A percentile compares a stretch with the other conserved stretches of the same genome.
These are phyloP conservation scores for Cygnus atratus DNA, from an alignment of 2,113 vertebrate genomes.

Conservation along the genomic window DNA sequence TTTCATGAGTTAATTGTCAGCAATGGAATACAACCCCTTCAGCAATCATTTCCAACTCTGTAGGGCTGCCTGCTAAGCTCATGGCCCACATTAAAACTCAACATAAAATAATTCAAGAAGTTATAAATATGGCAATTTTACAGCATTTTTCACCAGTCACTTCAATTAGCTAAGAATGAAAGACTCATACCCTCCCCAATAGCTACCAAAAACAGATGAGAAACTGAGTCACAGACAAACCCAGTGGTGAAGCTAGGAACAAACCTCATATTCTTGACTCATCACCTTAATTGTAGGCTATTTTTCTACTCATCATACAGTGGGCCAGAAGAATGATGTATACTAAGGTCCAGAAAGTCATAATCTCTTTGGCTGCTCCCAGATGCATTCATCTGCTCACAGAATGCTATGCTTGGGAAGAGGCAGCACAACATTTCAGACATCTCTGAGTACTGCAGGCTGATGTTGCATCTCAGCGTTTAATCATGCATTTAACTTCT, in stretches of 20 bases:
- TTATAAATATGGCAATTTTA: not conserved
- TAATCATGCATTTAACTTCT: not conserved
- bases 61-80: not conserved
- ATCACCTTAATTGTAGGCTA: rapidly evolving
- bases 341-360: not conserved
- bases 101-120: not conserved
- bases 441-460: not conserved
- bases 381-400: not conserved
- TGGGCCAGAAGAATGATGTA: not conserved
- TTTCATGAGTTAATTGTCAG: not conserved
- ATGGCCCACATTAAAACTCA: not conserved
- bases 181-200: not conserved
- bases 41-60: not conserved
- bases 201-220: not conserved
- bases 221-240: not conserved
- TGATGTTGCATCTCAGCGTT: rapidly evolving
- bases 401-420: not conserved
- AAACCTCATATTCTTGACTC: not conserved
- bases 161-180: not conserved
- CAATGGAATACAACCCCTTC: not conserved
- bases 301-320: not conserved
- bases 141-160: not conserved
- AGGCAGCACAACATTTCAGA: not conserved
- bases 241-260: not conserved
- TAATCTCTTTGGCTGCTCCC: not conserved